Evolutionary conservation across 2,113 vertebrate species (phyloP), one percentile per base, ranked within the genome.

Genomic region (Periophthalmodon schlosseri): DNA sequence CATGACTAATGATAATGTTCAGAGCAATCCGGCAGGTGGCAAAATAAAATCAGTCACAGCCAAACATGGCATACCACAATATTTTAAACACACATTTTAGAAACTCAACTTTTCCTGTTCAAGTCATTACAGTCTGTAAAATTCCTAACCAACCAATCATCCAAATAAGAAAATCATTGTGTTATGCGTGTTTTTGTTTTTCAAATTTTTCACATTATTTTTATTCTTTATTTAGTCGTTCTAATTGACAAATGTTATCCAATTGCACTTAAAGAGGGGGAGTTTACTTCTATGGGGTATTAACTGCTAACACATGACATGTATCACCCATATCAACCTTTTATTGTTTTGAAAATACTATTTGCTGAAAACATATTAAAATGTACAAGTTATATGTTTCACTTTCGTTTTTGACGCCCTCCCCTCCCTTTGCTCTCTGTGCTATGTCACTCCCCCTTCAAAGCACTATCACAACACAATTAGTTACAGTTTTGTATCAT

Each of bases 21-120:
- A 57, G 14, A 33, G 73, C 44, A 54, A 21, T 60, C 13, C n/a
- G 34, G 54, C 15, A 60, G 9, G 13, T 58, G 69, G 33, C 49
- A 34, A 61, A 64, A 47, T 1, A 57, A 73, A 61, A 58, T 77
- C 6, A 3, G 20, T 77, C 66, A 67, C 8, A 69, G 28, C 52
- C 44, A 69, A 33, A 69, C 56, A 58, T 52, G 68, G 46, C 12
- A 54, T 7, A 76, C 2, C 69, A 14, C 34, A 33, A 28, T 61
- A 61, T 15, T 73, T 14, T 15, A 71, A 47, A 21, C 50, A 7
- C 9, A 36, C 21, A n/a, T 58, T 49, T 34, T 28, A 72, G 34
- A 72, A 6, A n/a, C 63, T 9, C 69, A 39, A 66, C 18, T 18
- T 54, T n/a, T 54, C 6, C 50, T 49, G 47, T 50, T 50, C 15